These are phyloP conservation scores for Sibirionetta formosa DNA, from an alignment of 2,797 vertebrate genomes.

Conservation along the genomic window DNA sequence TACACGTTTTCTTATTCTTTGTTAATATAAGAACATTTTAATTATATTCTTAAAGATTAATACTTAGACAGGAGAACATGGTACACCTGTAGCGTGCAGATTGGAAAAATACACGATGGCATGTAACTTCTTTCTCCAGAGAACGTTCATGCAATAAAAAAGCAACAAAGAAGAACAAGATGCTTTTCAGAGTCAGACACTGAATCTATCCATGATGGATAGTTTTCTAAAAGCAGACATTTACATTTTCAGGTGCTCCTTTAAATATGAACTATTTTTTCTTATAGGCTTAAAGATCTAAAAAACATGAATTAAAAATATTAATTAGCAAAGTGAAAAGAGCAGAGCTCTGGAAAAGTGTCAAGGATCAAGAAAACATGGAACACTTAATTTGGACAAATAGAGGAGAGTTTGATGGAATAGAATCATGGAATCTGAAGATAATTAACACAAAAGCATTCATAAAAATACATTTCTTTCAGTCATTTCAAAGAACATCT, in stretches of 20 bases:
- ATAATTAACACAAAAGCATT: not conserved
- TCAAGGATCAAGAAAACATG: not conserved
- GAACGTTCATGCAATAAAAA: not conserved
- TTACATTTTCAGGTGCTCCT: not conserved
- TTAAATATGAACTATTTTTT: not conserved
- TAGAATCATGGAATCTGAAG: not conserved
- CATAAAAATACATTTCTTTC: not conserved
- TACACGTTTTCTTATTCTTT: not conserved
- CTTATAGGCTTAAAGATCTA: not conserved
- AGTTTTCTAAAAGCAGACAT: not conserved
- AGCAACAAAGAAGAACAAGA: not conserved
- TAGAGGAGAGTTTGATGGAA: not conserved
- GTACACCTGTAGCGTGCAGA: not conserved
- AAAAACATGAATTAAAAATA: not conserved
- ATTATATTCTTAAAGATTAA: not conserved
- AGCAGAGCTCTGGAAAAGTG: not conserved
- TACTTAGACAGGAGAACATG: not conserved
- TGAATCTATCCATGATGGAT: not conserved
- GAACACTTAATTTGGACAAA: not conserved
- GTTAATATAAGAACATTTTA: not conserved
- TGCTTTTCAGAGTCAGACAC: not conserved
- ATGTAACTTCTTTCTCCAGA: not conserved
- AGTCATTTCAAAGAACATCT: not conserved
- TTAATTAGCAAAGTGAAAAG: not conserved
- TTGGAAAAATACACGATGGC: not conserved